Evolutionary conservation across 2,797 vertebrate genomes (phyloP), one percentile per base, ranked within the genome.

Genomic region (Telmatherina bonti): DNA sequence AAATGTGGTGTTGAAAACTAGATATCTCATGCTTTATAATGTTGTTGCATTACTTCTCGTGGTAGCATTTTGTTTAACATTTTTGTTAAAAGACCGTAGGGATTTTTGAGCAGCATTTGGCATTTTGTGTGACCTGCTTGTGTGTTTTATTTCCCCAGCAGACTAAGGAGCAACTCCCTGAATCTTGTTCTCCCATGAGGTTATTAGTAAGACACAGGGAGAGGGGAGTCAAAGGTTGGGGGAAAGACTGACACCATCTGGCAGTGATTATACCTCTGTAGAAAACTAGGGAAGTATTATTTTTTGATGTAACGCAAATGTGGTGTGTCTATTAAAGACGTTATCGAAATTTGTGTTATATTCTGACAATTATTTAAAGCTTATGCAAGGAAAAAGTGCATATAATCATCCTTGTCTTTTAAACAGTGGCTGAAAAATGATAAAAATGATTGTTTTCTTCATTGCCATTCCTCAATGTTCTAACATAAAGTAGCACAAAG

Each of bases 181-280:
- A 76, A 72, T 75, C 82, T 90, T 91, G 90, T 79, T 86, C 76
- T 88, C 75, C 68, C 76, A 65, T 27, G 81, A 73, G 79, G n/a
- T 56, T 60, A 49, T 62, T 67, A 81, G 62, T 31, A 36, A 55
- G 81, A 69, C 64, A 72, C 53, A 62, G 67, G 65, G 75, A 62
- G 29, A 55, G 27, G 57, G 38, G 49, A 65, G 85, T 90, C 86
- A 91, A 73, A 92, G 93, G 94, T 91, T 79, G 92, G 71, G 79
- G 74, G 62, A 84, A 83, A 59, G 85, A 70, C 77, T 43, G 54
- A 78, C 74, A 76, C 88, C 86, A 88, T 91, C 91, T 94, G 93
- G 89, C 62, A 89, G 84, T 82, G 88, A 93, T 94, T 93, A 90
- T 76, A 86, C 85, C 79, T 85, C 72, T 85, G 88, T 88, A 71